phyloP scores from a whole-genome alignment of 2,113 vertebrate species.

The Brachyhypopomus occidentalis region DNA sequence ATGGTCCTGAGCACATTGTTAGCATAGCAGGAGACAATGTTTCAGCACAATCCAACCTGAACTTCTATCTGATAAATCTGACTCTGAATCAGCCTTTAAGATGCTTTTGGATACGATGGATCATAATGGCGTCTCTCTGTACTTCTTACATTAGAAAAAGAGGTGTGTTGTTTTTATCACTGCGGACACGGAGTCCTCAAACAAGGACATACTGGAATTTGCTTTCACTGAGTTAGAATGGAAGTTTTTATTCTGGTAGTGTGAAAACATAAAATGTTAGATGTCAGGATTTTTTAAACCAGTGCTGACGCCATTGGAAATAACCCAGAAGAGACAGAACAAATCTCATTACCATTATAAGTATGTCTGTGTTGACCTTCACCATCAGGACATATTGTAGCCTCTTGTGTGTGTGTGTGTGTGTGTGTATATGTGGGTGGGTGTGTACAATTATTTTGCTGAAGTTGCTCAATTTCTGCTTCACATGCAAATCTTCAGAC shows the following conservation, averaged over 20 bases:
- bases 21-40: not conserved
- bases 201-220: not conserved
- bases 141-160: too few relatives aligned
- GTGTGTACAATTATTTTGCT: not conserved
- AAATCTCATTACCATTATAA: not conserved
- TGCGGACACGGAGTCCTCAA: too few relatives aligned
- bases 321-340: not conserved
- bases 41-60: not conserved
- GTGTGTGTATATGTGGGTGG: too few relatives aligned
- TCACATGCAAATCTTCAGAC: not conserved
- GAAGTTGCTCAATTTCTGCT: not conserved
- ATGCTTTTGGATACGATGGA: too few relatives aligned
- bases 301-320: conserved; percentile 5
- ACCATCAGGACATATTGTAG: not conserved
- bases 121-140: too few relatives aligned
- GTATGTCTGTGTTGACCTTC: not conserved
- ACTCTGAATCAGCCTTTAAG: not conserved
- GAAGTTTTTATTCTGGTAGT: not conserved
- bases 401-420: too few relatives aligned
- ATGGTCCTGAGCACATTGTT: not conserved
- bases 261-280: conserved; percentile 1
- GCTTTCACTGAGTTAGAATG: not conserved
- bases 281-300: not conserved
- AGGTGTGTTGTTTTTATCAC: too few relatives aligned
- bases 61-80: not conserved